phyloP scores from a whole-genome alignment of 1,140 invertebrate species.

The Lamellibrachia luymesi region DNA sequence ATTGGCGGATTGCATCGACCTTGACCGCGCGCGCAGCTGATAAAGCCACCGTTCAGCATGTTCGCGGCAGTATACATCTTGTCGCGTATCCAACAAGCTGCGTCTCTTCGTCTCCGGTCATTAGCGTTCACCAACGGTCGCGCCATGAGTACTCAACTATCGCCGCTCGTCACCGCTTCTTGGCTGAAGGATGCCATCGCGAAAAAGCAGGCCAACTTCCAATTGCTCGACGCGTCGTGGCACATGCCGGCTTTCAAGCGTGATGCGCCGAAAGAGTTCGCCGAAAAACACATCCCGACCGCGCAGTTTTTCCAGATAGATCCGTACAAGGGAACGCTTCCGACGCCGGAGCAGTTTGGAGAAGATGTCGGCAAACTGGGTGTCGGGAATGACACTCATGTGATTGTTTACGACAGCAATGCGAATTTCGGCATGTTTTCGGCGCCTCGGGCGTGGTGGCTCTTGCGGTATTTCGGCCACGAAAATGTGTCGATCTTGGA shows the following conservation, averaged over 20 bases:
- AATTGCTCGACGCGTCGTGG: conserved; percentile 46
- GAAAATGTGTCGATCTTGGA: conserved; percentile 44
- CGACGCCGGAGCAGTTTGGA: conserved; percentile 42
- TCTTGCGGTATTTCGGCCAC: conserved; percentile 50
- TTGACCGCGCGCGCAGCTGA: background rate
- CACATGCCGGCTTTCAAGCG: conserved; percentile 42
- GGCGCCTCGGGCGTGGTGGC: conserved; percentile 52
- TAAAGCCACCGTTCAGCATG: background rate
- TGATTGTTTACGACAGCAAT: conserved; percentile 52
- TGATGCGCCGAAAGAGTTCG: conserved; percentile 39
- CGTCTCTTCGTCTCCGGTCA: background rate
- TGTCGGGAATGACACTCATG: conserved; percentile 47
- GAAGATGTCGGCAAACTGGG: conserved; percentile 48
- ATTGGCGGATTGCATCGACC: background rate
- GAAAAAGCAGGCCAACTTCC: conserved; percentile 26
- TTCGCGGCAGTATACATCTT: background rate
- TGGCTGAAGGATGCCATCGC: conserved; percentile 30
- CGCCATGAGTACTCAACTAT: background rate
- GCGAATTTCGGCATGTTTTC: conserved; percentile 45
- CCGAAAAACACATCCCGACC: conserved; percentile 34
- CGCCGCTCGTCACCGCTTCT: conserved; percentile 30
- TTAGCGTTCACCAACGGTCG: background rate
- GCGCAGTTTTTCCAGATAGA: conserved; percentile 27
- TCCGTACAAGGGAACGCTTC: conserved; percentile 42
- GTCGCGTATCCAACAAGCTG: background rate